phyloP scores from a whole-genome alignment of 2,797 vertebrate genomes.

The Falco berigora region DNA sequence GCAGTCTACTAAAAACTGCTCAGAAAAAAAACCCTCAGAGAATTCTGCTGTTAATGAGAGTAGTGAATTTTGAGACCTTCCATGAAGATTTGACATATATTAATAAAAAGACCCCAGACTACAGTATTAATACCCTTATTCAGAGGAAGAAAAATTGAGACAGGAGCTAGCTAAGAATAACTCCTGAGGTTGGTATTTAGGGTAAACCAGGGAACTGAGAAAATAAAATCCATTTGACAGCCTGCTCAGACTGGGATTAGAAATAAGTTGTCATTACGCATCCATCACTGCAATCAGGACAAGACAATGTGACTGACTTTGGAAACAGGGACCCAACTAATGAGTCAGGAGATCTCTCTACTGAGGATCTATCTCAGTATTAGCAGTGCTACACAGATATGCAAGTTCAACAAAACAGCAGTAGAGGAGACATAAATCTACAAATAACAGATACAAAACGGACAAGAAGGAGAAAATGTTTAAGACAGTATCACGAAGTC shows the following conservation, averaged over 20 bases:
- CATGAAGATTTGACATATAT: not conserved
- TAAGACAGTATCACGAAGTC: not conserved
- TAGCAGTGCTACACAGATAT: not conserved
- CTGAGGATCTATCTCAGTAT: not conserved
- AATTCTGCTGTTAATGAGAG: not conserved
- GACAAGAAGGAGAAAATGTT: not conserved
- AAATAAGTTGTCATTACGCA: not conserved
- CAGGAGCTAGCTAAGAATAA: not conserved
- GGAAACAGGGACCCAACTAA: not conserved
- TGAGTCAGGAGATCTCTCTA: not conserved
- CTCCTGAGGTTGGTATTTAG: not conserved
- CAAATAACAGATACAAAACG: not conserved
- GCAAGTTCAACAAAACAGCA: not conserved
- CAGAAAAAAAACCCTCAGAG: not conserved
- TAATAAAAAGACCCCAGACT: not conserved
- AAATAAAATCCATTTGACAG: not conserved
- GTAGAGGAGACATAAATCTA: not conserved
- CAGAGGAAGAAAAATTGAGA: not conserved
- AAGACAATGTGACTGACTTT: not conserved
- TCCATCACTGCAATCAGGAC: not conserved
- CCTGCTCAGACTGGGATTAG: not conserved
- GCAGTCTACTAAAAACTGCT: not conserved
- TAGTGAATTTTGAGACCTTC: not conserved
- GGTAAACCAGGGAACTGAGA: not conserved
- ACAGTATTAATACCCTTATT: not conserved